Percentiles rank a stretch among this genome's conserved stretches.
Evolutionary conservation across 2,888 invertebrate genomes (phyloP).

Genomic region (Sphaeridia pumilis): DNA sequence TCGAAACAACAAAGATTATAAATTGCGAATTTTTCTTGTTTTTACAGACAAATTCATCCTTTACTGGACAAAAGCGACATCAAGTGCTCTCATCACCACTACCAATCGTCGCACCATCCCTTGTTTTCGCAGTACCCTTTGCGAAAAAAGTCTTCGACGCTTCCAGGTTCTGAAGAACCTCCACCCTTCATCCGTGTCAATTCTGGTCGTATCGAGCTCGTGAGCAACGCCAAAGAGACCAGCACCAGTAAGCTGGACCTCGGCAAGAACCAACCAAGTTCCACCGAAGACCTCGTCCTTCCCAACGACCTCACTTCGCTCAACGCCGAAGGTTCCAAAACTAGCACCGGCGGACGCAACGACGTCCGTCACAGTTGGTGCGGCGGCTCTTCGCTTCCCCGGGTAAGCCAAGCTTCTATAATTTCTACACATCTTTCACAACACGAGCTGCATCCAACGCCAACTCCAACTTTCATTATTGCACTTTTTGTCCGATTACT

Average conservation of each 20-base stretch:
- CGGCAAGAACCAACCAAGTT: conserved; percentile 1
- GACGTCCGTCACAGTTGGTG: conserved; percentile 35
- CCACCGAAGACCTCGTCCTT: background rate
- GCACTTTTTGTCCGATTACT: no score
- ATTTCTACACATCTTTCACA: no score
- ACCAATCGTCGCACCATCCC: conserved; percentile 11
- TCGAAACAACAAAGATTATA: no score
- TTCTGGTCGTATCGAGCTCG: conserved; percentile 35
- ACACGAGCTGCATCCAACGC: no score
- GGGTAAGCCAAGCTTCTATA: no score
- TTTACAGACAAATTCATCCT: conserved; percentile 34
- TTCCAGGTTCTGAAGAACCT: conserved; percentile 26
- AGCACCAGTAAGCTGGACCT: conserved; percentile 6
- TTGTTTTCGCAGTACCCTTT: conserved; percentile 16
- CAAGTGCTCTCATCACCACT: conserved; percentile 22
- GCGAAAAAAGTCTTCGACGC: conserved; percentile 27
- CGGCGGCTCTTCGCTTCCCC: conserved; percentile 16
- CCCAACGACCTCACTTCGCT: background rate
- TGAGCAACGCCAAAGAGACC: conserved; percentile 22
- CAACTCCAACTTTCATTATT: no score
- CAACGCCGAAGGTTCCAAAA: background rate
- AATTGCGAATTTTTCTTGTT: background rate
- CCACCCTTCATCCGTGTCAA: conserved; percentile 35
- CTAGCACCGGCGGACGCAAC: conserved; percentile 18
- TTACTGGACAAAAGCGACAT: conserved; percentile 32